Percentiles rank a stretch among this genome's conserved stretches.
These are phyloP conservation scores for Schizopygopsis malacanthus DNA, from an alignment of 2,797 vertebrate genomes.

Conservation along the genomic window DNA sequence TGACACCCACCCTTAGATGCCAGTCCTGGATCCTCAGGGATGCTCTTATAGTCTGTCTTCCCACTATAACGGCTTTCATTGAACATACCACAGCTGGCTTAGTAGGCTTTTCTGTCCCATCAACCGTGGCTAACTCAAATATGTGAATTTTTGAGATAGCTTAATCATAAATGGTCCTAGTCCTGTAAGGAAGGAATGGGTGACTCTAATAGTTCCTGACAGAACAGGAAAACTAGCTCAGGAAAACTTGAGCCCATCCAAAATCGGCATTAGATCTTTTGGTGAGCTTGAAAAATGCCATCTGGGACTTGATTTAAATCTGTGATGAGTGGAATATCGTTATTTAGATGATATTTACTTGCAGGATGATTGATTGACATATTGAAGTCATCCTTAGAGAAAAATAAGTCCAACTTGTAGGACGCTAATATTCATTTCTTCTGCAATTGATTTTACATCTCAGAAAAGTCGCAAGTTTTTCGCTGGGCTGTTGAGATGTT, in stretches of 20 bases:
- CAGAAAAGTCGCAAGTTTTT: background rate
- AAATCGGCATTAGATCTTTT: slow-evolving; percentile 17
- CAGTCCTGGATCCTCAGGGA: slow-evolving; percentile 37
- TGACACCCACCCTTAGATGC: slow-evolving; percentile 39
- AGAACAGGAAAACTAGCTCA: background rate
- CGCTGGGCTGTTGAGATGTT: background rate
- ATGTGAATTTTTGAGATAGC: slow-evolving; percentile 10
- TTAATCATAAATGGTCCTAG: slow-evolving; percentile 18
- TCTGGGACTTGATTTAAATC: background rate
- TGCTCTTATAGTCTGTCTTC: slow-evolving; percentile 16
- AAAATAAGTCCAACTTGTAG: background rate
- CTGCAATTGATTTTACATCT: background rate
- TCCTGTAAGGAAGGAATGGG: background rate
- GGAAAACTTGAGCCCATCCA: slow-evolving; percentile 32
- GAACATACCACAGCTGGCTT: slow-evolving; percentile 35
- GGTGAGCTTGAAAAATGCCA: background rate
- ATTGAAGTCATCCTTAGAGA: background rate
- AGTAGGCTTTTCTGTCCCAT: background rate
- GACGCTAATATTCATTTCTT: background rate
- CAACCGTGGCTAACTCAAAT: slow-evolving; percentile 13
- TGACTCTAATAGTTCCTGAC: slow-evolving; percentile 38
- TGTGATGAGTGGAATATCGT: background rate
- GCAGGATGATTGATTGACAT: background rate
- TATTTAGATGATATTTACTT: slow-evolving; percentile 33
- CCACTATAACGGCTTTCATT: slow-evolving; percentile 33